phyloP scores from a whole-genome alignment of 2,888 invertebrate genomes.

The Seira musarum region DNA sequence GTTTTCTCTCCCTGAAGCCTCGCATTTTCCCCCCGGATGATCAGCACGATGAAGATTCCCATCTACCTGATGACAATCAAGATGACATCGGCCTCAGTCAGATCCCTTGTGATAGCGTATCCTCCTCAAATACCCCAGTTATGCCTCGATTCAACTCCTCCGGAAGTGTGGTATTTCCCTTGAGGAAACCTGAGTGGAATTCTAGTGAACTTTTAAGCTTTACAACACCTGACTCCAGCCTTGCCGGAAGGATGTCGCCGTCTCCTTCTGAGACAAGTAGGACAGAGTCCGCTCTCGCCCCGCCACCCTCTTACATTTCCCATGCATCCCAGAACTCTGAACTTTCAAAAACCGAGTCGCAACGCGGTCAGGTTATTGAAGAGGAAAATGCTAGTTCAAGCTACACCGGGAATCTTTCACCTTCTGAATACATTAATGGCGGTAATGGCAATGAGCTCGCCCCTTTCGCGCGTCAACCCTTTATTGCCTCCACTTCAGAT shows the following conservation, averaged over 20 bases:
- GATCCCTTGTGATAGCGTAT: slow-evolving; percentile 59
- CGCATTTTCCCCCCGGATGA: slow-evolving; percentile 34
- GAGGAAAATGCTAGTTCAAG: slow-evolving; percentile 35
- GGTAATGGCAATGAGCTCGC: neutral
- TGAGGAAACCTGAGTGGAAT: slow-evolving; percentile 55
- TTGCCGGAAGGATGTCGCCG: slow-evolving; percentile 63
- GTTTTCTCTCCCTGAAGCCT: slow-evolving; percentile 50
- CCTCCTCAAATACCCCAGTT: slow-evolving; percentile 66
- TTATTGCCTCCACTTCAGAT: neutral
- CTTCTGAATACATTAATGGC: neutral
- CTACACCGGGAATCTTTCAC: neutral
- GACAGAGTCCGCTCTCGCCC: slow-evolving; percentile 67
- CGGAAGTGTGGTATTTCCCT: slow-evolving; percentile 61
- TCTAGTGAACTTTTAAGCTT: slow-evolving; percentile 59
- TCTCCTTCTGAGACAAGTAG: slow-evolving; percentile 64
- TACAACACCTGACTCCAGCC: slow-evolving; percentile 57
- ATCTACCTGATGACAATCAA: neutral
- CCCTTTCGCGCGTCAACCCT: neutral
- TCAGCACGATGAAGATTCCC: slow-evolving; percentile 33
- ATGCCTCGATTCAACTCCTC: slow-evolving; percentile 63
- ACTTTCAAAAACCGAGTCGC: slow-evolving; percentile 67
- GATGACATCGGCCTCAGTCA: slow-evolving; percentile 30
- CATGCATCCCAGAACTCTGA: slow-evolving; percentile 68
- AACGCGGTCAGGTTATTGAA: slow-evolving; percentile 51
- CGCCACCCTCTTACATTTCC: slow-evolving; percentile 66